phyloP scores from a whole-genome alignment of 2,888 invertebrate genomes.

The Aphodius sticticus region DNA sequence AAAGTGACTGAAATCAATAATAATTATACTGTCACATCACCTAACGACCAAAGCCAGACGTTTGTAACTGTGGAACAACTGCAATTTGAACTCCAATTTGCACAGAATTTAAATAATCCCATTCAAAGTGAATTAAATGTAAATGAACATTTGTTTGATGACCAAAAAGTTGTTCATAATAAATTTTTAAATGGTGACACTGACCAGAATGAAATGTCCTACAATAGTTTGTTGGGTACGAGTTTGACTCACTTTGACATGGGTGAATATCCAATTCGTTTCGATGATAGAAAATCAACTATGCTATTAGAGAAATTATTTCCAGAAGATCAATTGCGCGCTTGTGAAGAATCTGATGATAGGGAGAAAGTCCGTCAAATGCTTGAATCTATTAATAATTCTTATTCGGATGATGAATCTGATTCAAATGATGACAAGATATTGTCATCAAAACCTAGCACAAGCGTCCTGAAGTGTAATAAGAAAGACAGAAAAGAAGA shows the following conservation, averaged over 20 bases:
- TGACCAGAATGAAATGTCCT: background rate
- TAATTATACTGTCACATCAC: background rate
- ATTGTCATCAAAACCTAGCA: too few relatives aligned
- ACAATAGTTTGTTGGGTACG: background rate
- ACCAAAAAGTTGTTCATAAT: background rate
- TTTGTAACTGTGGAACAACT: background rate
- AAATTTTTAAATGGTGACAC: background rate
- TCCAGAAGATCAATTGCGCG: too few relatives aligned
- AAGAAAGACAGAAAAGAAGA: too few relatives aligned
- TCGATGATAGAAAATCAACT: too few relatives aligned
- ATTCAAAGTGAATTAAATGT: background rate
- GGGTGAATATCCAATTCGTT: too few relatives aligned
- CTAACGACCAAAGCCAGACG: background rate
- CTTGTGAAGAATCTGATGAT: too few relatives aligned
- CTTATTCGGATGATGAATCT: background rate
- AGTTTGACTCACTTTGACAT: too few relatives aligned
- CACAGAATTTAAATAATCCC: background rate
- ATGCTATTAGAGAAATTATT: too few relatives aligned
- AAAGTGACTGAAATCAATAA: background rate
- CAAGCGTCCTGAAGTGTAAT: too few relatives aligned
- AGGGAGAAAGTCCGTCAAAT: too few relatives aligned
- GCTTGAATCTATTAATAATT: background rate
- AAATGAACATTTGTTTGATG: background rate
- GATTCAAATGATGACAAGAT: background rate
- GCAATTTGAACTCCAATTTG: background rate